Conservation (phyloP, 2,888 invertebrate genomes). For the Thyatira batis region DNA sequence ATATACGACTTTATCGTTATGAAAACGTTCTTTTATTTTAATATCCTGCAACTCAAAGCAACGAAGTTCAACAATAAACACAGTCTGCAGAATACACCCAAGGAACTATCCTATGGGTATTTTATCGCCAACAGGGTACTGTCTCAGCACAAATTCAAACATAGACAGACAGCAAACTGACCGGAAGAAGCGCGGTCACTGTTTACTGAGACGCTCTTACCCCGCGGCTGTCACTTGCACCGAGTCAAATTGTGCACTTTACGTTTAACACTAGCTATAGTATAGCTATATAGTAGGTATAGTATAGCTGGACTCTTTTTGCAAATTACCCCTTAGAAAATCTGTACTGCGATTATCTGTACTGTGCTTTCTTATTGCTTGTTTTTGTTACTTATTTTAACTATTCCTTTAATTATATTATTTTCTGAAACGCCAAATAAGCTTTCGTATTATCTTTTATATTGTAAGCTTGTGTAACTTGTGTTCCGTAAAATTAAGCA, state of each 20-base stretch:
- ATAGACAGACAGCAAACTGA: constrained; percentile 51
- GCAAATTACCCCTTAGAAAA: too few species aligned
- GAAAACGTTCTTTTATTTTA: too few species aligned
- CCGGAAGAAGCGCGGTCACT: constrained; percentile 22
- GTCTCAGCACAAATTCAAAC: constrained; percentile 47
- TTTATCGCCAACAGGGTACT: background rate
- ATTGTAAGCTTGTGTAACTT: too few species aligned
- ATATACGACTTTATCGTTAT: too few species aligned
- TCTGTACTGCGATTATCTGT: too few species aligned
- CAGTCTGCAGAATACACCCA: background rate
- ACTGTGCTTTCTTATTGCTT: too few species aligned
- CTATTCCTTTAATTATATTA: too few species aligned
- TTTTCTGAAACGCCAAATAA: too few species aligned
- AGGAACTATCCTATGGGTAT: background rate
- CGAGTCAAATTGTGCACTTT: background rate
- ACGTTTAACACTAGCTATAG: background rate
- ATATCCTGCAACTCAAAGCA: background rate
- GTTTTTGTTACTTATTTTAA: too few species aligned
- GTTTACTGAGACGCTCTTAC: constrained; percentile 39
- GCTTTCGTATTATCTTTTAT: too few species aligned
- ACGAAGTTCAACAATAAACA: background rate
- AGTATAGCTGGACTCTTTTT: too few species aligned
- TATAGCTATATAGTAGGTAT: background rate
- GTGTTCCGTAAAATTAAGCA: too few species aligned
- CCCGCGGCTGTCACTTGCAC: constrained; percentile 25